These are phyloP conservation scores for Coracias cyanogaster DNA, from an alignment of 2,797 vertebrate species.

Conservation along the genomic window DNA sequence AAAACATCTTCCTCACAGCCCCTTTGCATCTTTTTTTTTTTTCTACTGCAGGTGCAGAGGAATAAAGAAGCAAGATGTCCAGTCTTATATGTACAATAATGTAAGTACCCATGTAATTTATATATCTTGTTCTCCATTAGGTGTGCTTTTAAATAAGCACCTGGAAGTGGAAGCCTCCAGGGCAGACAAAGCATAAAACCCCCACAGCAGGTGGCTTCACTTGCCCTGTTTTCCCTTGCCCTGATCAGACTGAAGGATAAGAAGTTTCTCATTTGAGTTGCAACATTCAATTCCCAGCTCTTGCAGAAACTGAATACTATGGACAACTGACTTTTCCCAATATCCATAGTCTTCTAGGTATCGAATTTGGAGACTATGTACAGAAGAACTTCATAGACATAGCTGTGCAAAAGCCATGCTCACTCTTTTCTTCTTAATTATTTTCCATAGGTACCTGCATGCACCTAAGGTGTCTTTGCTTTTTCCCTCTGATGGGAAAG, in stretches of 20 bases:
- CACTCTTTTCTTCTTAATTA: not conserved
- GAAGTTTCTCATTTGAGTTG: not conserved
- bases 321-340: not conserved
- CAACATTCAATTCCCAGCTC: not conserved
- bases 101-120: not conserved
- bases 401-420: not conserved
- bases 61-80: not conserved
- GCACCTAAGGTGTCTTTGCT: not conserved
- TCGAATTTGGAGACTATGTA: not conserved
- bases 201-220: not conserved
- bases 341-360: not conserved
- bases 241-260: not conserved
- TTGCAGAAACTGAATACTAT: not conserved
- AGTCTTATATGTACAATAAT: not conserved
- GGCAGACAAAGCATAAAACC: not conserved
- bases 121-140: not conserved
- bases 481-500: not conserved
- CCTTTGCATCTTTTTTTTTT: not conserved
- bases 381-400: not conserved
- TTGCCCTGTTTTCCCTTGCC: not conserved
- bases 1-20: not conserved
- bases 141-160: not conserved
- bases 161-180: not conserved
- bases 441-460: not conserved
- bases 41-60: not conserved